Base-by-base conservation (phyloP, 2,113 vertebrate genomes). In the Gobio gobio region DNA sequence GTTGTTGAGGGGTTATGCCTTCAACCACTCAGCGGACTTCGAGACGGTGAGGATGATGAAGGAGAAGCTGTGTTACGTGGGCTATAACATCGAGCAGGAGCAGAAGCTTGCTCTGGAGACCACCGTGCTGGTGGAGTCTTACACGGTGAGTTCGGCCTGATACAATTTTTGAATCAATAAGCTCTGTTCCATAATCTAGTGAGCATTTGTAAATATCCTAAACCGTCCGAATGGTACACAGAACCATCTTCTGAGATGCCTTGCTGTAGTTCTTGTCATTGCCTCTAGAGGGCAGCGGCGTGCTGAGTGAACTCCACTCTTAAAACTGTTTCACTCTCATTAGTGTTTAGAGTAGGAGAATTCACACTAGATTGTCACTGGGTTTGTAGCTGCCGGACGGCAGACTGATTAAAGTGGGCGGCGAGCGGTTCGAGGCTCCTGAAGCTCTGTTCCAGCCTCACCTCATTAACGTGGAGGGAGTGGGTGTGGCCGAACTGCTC, bases 21-120 rank as follows among this genome's bases (percentile, higher is more conserved):
- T 97, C 93, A 97, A 97, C 91, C 96, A 97, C 84, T 97, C 96
- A 54, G 96, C 96, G 58, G 96, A 97, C 88, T 97, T 97, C 61
- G 96, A 97, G 92, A 97, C 96, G 0, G 96, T 97, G 87, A 96
- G 96, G 56, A 97, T 97, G 96, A 97, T 97, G 92, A 97, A 97
- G 93, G 96, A 97, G 79, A 97, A 97, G 84, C 88, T 97, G 20
- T 97, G 96, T 88, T 97, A 97, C 0, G 96, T 97, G 87, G 96
- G 96, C 1, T 97, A 97, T 88, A 97, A 97, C 91, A 96, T 97
- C n/a, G 96, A 97, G n/a, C 96, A 97, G 92, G 96, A 97, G 88
- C 96, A 97, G 93, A 97, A 97, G 83, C 91, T 97, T 87, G 96
- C 96, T 1, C 89, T 97, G 84, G 96, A 97, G 92, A 97, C 96